Evolutionary conservation across 2,113 vertebrate species (phyloP).

Genomic region (Tupaia chinensis): DNA sequence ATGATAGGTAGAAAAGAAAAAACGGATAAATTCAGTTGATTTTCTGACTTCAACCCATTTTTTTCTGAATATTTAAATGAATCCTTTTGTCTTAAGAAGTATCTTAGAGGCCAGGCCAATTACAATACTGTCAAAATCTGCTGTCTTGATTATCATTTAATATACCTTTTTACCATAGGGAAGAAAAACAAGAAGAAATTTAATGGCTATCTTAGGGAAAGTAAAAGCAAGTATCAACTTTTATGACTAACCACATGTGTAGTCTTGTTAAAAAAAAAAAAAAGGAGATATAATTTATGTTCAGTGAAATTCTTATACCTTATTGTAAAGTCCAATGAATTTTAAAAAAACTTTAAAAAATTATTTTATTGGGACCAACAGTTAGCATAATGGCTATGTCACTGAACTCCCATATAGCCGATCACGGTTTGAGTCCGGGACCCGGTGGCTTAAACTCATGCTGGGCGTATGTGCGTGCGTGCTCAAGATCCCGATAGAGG

Average conservation of each 20-base stretch:
- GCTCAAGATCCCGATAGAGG: too few species aligned
- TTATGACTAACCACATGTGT: not conserved
- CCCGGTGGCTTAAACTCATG: too few species aligned
- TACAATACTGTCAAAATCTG: not conserved
- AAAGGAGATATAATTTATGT: not conserved
- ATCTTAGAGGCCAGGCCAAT: not conserved
- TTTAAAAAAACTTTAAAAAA: not conserved
- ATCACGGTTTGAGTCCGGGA: too few species aligned
- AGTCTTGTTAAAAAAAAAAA: not conserved
- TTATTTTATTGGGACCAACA: too few species aligned
- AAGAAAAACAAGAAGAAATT: not conserved
- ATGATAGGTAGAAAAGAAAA: not conserved
- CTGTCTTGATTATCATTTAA: not conserved
- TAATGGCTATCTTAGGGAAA: not conserved
- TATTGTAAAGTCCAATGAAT: not conserved
- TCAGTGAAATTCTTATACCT: not conserved
- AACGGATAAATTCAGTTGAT: not conserved
- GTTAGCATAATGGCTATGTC: too few species aligned
- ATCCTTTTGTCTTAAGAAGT: not conserved
- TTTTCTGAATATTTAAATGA: constrained; percentile 41
- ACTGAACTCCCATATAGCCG: too few species aligned
- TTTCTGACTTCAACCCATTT: not conserved
- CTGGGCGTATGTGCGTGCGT: too few species aligned
- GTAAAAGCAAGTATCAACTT: not conserved
- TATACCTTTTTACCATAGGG: not conserved